Conservation (phyloP, 1,140 invertebrate species). For the Dreissena rostriformis region DNA sequence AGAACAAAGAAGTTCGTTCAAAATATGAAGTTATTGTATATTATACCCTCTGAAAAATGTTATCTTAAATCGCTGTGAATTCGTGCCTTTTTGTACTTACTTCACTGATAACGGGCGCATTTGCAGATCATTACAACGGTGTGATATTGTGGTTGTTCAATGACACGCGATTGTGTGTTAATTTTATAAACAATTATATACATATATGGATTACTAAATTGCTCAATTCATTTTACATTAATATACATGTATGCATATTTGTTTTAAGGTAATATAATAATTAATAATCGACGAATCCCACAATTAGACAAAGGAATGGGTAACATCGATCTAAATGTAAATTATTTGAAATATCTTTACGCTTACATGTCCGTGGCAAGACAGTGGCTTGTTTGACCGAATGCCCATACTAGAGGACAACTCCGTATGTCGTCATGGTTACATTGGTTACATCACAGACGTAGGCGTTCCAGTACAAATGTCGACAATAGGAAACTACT, state of each 20-base stretch:
- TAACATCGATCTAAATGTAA: neutral
- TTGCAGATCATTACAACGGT: too few species aligned
- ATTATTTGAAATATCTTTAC: neutral
- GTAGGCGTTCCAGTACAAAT: neutral
- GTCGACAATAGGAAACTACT: neutral
- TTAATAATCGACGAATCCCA: neutral
- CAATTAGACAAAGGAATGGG: neutral
- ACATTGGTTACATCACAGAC: neutral
- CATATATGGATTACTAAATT: too few species aligned
- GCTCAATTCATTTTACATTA: neutral
- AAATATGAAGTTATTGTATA: too few species aligned
- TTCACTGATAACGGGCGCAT: too few species aligned
- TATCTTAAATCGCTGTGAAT: too few species aligned
- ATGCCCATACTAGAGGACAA: constrained; percentile 34
- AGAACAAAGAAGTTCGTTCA: too few species aligned
- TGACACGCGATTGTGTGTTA: too few species aligned
- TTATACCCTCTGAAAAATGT: too few species aligned
- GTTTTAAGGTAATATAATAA: neutral
- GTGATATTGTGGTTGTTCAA: too few species aligned
- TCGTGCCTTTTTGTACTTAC: too few species aligned
- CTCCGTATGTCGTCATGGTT: neutral
- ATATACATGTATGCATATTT: too few species aligned
- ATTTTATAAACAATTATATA: too few species aligned
- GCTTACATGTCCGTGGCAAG: constrained; percentile 10
- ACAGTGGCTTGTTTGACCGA: constrained; percentile 42